A percentile compares a stretch with the other conserved stretches of the same genome.
Conservation (phyloP, 2,113 vertebrate genomes). For the Syrrhaptes paradoxus region DNA sequence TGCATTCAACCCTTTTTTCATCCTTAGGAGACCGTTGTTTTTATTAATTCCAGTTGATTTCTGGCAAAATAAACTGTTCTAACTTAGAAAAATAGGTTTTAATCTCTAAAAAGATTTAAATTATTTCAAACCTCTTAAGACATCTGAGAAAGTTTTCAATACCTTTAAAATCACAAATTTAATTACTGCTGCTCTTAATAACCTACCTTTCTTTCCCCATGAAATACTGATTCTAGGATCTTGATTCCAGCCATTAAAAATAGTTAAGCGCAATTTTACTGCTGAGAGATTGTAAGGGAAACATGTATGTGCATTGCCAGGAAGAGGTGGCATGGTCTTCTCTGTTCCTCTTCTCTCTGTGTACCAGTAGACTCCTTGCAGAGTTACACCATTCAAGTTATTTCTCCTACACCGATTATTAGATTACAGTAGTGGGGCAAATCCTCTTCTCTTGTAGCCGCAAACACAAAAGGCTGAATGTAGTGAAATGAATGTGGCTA, state of each 20-base stretch:
- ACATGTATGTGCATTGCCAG: fast-evolving
- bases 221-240: background rate
- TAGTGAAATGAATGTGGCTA: background rate
- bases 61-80: background rate
- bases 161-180: background rate
- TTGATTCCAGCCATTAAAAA: background rate
- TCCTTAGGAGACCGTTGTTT: background rate
- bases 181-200: background rate
- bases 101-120: background rate
- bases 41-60: background rate
- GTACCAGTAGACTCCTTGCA: background rate
- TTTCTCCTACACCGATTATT: background rate
- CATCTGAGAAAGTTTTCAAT: background rate
- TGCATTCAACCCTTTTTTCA: background rate
- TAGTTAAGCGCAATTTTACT: background rate
- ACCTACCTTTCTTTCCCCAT: background rate
- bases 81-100: background rate
- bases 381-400: background rate
- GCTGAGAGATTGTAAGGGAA: background rate
- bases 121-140: background rate
- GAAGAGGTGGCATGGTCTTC: background rate
- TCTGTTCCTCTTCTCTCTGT: background rate
- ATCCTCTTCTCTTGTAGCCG: background rate
- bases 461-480: background rate
- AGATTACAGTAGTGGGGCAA: background rate